A percentile compares a stretch with the other conserved stretches of the same genome.
These are phyloP conservation scores for Piscicola geometra DNA, from an alignment of 2,888 invertebrate genomes.

Conservation along the genomic window DNA sequence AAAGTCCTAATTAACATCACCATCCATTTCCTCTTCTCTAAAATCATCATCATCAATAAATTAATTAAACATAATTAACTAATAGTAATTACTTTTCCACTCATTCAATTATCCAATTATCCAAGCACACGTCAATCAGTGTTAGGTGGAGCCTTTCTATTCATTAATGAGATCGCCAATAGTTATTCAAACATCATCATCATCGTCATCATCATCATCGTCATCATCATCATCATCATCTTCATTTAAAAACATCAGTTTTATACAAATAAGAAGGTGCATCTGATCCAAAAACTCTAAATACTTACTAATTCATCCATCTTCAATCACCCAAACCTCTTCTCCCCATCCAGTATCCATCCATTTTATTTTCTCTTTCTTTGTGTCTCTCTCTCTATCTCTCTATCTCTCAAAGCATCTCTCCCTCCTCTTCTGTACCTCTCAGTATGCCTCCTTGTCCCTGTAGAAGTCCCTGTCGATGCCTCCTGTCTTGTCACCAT, in stretches of 20 bases:
- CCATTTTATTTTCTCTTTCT: no score
- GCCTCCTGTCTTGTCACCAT: slow-evolving; percentile 67
- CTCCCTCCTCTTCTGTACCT: background rate
- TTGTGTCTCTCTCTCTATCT: background rate
- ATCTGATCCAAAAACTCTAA: background rate
- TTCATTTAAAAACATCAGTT: background rate
- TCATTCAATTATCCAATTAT: no score
- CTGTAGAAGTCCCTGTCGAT: slow-evolving; percentile 21
- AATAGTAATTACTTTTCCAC: no score
- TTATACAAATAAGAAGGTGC: background rate
- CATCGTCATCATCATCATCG: slow-evolving; percentile 11
- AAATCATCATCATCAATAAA: slow-evolving; percentile 22
- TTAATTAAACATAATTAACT: no score
- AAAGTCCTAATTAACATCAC: no score
- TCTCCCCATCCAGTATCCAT: no score
- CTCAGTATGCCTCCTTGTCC: background rate
- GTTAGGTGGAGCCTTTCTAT: no score
- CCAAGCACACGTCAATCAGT: no score
- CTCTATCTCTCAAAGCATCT: background rate
- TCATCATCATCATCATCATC: slow-evolving; percentile 11
- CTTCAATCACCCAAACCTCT: no score
- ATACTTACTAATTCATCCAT: no score
- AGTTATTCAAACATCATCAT: slow-evolving; percentile 2
- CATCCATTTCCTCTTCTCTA: background rate
- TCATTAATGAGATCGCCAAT: background rate